Evolutionary conservation across 2,797 vertebrate genomes (phyloP).

Genomic region (Neostethus bicornis): DNA sequence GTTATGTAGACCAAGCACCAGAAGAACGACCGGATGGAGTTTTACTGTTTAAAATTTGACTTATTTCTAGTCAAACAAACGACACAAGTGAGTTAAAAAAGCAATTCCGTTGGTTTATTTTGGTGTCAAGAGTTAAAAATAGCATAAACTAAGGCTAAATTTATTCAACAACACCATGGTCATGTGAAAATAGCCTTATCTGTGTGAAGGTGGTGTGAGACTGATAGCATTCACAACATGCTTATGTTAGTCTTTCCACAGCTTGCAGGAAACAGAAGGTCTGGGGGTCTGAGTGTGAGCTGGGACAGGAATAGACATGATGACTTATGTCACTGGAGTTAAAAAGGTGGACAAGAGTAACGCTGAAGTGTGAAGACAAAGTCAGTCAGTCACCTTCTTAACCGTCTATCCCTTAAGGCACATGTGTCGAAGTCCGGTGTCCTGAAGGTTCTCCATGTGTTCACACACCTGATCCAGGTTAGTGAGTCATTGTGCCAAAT

Average conservation of each 20-base stretch:
- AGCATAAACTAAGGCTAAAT: conserved; percentile 63
- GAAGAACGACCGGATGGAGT: too few relatives aligned
- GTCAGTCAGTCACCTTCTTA: too few relatives aligned
- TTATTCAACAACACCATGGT: conserved; percentile 55
- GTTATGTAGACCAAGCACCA: too few relatives aligned
- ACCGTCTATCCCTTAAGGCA: too few relatives aligned
- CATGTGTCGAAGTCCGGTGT: too few relatives aligned
- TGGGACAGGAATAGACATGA: conserved; percentile 44
- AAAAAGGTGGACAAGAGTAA: conserved; percentile 24
- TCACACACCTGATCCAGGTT: too few relatives aligned
- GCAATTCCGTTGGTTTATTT: conserved; percentile 5
- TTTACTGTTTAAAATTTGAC: too few relatives aligned
- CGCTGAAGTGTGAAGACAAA: background rate
- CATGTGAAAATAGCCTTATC: conserved; percentile 67
- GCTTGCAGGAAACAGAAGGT: conserved; percentile 40
- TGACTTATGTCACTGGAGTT: conserved; percentile 28
- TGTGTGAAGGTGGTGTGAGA: conserved; percentile 59
- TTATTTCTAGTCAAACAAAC: too few relatives aligned
- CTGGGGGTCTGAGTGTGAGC: conserved; percentile 47
- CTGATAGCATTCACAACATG: conserved; percentile 55
- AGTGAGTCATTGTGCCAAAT: too few relatives aligned
- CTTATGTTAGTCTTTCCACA: conserved; percentile 44
- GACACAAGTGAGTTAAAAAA: background rate
- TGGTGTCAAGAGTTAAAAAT: conserved; percentile 45
- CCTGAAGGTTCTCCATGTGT: too few relatives aligned